Base-by-base conservation (phyloP, 2,888 invertebrate genomes). In the Lapara coniferarum region DNA sequence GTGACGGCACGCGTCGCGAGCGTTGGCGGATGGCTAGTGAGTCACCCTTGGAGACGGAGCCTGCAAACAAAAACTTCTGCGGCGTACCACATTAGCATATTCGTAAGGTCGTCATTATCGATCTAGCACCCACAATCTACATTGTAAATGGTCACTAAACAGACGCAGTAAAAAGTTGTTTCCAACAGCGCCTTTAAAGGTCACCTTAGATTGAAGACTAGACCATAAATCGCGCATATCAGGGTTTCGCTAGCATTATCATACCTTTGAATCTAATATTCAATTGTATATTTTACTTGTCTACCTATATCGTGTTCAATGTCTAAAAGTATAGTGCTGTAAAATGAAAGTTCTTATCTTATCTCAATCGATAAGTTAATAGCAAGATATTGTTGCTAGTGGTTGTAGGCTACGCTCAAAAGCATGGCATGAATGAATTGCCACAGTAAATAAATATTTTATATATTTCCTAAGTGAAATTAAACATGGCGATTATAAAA, bases 101-200 rank as follows among this genome's bases (percentile, higher is more conserved):
- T 85, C 75, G 84, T 84, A 88, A 90, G 86, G 88, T 73, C 82
- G 79, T 76, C 81, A 78, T 76, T 85, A 90, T 89, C 81, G 89
- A 91, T 89, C 78, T 75, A 71, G 66, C 57, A 52, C 37, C 49
- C 66, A 66, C 59, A 19, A 46, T 57, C 57, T 57, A 57, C 59
- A 46, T 16, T 63, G 46, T 63, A 63, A 63, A 63, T 63, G 8
- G 19, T 46, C 46, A 16, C n/a, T 8, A 46, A 16, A 49, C 46
- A 59, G 8, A 46, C 7, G 12, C 19, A 16, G 49, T 19, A 37
- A 37, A 37, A 37, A 37, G 8, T 7, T 37, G 37, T 37, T 37
- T 37, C 37, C 37, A 37, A 37, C 37, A 37, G 37, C 51, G 52
- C 52, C 53, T 53, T 66, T 52, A 53, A 53, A 53, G 51, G 66